phyloP scores from a whole-genome alignment of 2,797 vertebrate genomes.

The Scolopax bukidnonensis region DNA sequence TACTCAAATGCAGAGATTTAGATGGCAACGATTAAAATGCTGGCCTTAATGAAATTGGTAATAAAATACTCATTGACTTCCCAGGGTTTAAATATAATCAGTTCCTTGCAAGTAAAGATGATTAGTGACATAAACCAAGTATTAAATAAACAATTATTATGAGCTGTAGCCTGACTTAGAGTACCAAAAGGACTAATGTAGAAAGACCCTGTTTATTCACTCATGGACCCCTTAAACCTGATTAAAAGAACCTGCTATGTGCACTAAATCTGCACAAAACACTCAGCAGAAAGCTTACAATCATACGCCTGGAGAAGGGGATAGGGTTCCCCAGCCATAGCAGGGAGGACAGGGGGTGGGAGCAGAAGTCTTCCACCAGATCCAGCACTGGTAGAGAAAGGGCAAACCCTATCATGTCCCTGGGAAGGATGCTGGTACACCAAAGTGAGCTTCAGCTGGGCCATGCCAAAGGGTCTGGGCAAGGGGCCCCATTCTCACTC shows the following conservation, averaged over 20 bases:
- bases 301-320: fast-evolving
- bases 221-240: not conserved
- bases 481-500: not conserved
- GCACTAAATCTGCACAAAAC: not conserved
- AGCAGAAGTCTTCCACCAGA: not conserved
- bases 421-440: not conserved
- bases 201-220: not conserved
- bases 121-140: slow-evolving; percentile 22
- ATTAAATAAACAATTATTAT: slow-evolving; percentile 9
- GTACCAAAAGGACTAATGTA: not conserved
- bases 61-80: slow-evolving; percentile 37
- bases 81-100: slow-evolving; percentile 2
- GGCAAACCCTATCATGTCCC: not conserved
- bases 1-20: not conserved
- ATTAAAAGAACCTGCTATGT: not conserved
- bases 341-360: fast-evolving
- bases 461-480: not conserved
- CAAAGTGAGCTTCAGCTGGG: not conserved
- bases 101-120: not conserved
- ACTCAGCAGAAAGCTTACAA: not conserved
- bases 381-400: not conserved
- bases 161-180: not conserved
- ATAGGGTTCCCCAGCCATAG: fast-evolving
- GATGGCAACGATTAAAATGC: slow-evolving; percentile 3
- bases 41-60: not conserved